Evolutionary conservation across 2,888 invertebrate genomes (phyloP).

Genomic region (Mythimna albipuncta): DNA sequence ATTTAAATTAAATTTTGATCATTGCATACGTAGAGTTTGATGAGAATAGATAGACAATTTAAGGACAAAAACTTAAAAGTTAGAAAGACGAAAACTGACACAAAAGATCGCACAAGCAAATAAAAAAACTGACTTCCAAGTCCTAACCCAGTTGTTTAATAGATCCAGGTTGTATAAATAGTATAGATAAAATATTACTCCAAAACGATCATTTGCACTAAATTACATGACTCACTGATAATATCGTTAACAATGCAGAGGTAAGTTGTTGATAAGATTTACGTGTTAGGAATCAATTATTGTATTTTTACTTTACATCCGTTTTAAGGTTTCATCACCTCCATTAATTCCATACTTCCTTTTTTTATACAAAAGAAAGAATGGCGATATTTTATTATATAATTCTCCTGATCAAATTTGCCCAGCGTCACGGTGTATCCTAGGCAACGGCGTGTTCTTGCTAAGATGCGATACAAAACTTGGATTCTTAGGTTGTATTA

Average conservation of each 20-base stretch:
- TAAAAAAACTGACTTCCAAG: neutral
- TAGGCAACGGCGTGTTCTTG: no score
- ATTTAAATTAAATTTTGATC: neutral
- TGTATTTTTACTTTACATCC: conserved; percentile 10
- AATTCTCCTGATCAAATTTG: no score
- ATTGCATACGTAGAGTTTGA: no score
- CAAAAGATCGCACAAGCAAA: neutral
- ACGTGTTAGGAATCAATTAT: conserved; percentile 28
- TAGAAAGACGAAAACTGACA: neutral
- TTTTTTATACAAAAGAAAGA: no score
- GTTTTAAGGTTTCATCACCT: conserved; percentile 14
- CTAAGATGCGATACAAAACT: no score
- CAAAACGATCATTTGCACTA: conserved; percentile 33
- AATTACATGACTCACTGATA: conserved; percentile 44
- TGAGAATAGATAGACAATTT: neutral
- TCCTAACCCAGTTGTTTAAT: conserved; percentile 22
- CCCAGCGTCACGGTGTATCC: no score
- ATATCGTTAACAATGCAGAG: conserved; percentile 31
- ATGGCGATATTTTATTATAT: no score
- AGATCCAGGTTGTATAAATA: conserved; percentile 37
- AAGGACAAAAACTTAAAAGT: neutral
- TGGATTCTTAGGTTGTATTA: no score
- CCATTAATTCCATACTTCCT: neutral
- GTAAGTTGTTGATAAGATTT: conserved; percentile 30
- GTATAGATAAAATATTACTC: conserved; percentile 28